phyloP scores from a whole-genome alignment of 64 coral and sea anemone genomes.

The Pocillopora damicornis region DNA sequence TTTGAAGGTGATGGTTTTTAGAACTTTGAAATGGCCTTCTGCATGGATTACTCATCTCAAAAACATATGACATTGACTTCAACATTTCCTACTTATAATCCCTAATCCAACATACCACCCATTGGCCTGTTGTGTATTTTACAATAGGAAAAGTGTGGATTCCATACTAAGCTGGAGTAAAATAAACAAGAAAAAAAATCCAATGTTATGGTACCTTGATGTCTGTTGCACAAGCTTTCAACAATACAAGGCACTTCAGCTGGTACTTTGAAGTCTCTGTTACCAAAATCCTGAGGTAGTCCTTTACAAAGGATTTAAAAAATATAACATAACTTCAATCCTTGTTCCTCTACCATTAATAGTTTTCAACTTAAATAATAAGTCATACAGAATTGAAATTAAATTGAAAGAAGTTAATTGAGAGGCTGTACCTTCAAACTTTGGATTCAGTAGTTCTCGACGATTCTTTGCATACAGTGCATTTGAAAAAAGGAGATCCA shows the following conservation, averaged over 20 bases:
- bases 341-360: no score
- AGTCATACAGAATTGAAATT: no score
- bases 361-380: no score
- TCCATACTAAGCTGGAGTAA: neutral
- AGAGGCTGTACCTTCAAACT: slow-evolving; percentile 76
- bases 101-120: no score
- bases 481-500: slow-evolving; percentile 82
- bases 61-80: no score
- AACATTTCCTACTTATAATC: no score
- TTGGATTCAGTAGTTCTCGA: slow-evolving; percentile 76
- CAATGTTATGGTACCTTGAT: slow-evolving; percentile 60
- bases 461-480: slow-evolving; percentile 73
- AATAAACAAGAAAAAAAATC: neutral
- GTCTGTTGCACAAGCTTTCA: slow-evolving; percentile 72
- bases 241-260: slow-evolving; percentile 84
- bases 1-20: no score
- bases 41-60: no score
- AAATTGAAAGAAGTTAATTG: neutral
- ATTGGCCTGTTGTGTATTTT: no score
- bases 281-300: slow-evolving; percentile 60
- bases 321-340: neutral
- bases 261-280: slow-evolving; percentile 54
- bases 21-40: no score
- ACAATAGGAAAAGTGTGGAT: neutral
- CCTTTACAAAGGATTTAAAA: slow-evolving; percentile 22